phyloP scores from a whole-genome alignment of 2,888 invertebrate genomes.

The Lissocephala sabroskyi region DNA sequence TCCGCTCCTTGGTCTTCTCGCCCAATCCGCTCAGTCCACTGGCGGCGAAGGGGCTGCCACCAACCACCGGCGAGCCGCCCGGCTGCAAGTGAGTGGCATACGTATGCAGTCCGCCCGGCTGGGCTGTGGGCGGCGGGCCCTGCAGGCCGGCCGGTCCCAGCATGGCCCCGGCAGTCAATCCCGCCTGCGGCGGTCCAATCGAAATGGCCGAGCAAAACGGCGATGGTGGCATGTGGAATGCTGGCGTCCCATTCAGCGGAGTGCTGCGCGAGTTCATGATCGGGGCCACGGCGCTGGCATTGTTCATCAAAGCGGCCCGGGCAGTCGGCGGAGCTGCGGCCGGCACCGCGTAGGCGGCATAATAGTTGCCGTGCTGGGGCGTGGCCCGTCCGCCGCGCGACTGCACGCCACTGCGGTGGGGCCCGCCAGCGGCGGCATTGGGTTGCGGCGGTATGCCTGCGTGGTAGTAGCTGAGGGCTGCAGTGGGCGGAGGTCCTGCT shows the following conservation, averaged over 20 bases:
- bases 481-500: too few species aligned
- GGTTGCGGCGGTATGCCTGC: conserved; percentile 5
- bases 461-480: too few species aligned
- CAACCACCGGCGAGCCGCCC: conserved; percentile 5
- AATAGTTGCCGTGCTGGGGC: conserved; percentile 35
- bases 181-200: conserved; percentile 31
- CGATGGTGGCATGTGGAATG: conserved; percentile 43
- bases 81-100: conserved; percentile 31
- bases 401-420: conserved; percentile 28
- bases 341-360: conserved; percentile 35
- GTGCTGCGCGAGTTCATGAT: conserved; percentile 38
- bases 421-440: conserved; percentile 22
- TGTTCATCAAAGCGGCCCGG: conserved; percentile 44
- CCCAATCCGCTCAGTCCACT: not conserved
- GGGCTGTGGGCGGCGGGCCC: conserved; percentile 13
- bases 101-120: conserved; percentile 32
- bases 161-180: conserved; percentile 30
- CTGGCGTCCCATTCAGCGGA: conserved; percentile 43
- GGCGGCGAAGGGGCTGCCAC: not conserved
- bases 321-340: conserved; percentile 42
- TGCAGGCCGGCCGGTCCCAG: conserved; percentile 35
- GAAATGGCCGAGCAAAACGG: conserved; percentile 46
- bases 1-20: conserved; percentile 50
- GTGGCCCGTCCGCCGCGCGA: conserved; percentile 31
- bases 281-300: conserved; percentile 27